Evolutionary conservation across 2,888 invertebrate species (phyloP).

Genomic region (Parnassius mnemosyne): DNA sequence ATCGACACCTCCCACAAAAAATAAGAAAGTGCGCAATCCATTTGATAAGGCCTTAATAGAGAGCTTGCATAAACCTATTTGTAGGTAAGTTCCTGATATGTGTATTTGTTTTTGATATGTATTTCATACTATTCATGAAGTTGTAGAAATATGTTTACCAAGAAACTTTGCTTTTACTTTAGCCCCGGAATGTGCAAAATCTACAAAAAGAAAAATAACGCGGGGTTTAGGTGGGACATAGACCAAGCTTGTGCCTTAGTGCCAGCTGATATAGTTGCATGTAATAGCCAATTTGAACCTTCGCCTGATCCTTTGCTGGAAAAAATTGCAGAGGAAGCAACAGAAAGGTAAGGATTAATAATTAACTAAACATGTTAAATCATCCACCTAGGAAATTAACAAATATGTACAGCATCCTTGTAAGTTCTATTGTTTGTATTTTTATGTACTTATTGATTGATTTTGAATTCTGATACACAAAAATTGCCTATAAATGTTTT

Average conservation of each 20-base stretch:
- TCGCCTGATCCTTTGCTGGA: constrained; percentile 83
- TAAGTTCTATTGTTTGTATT: too few species aligned
- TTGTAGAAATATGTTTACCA: background rate
- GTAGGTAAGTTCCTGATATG: constrained; percentile 74
- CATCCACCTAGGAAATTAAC: background rate
- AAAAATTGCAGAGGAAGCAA: constrained; percentile 83
- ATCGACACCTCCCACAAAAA: constrained; percentile 64
- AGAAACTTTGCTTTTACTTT: constrained; percentile 10
- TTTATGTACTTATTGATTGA: too few species aligned
- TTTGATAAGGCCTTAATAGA: constrained; percentile 84
- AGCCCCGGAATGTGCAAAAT: constrained; percentile 78
- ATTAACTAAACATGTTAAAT: too few species aligned
- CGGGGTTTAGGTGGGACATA: constrained; percentile 82
- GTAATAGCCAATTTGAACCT: constrained; percentile 82
- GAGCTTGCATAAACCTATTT: constrained; percentile 84
- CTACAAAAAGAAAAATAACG: constrained; percentile 63
- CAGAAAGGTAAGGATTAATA: constrained; percentile 68
- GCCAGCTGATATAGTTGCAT: constrained; percentile 85
- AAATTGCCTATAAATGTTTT: too few species aligned
- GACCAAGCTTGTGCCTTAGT: constrained; percentile 84
- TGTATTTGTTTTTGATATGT: too few species aligned
- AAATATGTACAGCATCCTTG: background rate
- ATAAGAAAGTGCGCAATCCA: constrained; percentile 81
- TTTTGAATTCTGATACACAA: too few species aligned
- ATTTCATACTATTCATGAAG: too few species aligned